Evolutionary conservation across 2,113 vertebrate genomes (phyloP).

Genomic region (Oncorhynchus masou): DNA sequence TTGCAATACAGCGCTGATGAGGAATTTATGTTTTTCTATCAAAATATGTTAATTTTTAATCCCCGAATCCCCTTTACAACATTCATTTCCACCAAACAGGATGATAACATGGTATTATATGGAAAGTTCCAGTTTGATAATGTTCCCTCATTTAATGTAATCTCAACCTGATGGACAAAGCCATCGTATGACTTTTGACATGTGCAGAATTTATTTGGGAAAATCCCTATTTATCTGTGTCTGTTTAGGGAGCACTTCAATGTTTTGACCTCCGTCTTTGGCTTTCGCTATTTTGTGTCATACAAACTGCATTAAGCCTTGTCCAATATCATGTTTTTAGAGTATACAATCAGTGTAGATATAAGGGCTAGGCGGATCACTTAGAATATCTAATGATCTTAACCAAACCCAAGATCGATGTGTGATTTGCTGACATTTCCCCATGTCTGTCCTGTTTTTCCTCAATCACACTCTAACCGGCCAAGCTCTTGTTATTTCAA

Average conservation of each 20-base stretch:
- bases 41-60: conserved; percentile 24
- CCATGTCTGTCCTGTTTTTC: conserved; percentile 70
- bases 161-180: conserved; percentile 11
- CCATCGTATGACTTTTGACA: conserved; percentile 13
- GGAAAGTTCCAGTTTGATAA: not conserved
- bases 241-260: conserved; percentile 37
- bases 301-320: conserved; percentile 31
- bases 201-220: conserved; percentile 7
- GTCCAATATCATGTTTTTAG: conserved; percentile 63
- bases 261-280: conserved; percentile 40
- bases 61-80: conserved; percentile 7
- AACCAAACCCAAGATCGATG: conserved; percentile 68
- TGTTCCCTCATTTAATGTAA: not conserved
- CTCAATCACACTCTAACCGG: conserved; percentile 74
- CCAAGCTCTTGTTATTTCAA: conserved; percentile 87
- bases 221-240: conserved; percentile 38
- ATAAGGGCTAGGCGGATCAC: conserved; percentile 68
- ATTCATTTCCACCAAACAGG: conserved; percentile 25
- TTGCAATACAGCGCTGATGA: conserved; percentile 2
- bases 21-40: conserved; percentile 11
- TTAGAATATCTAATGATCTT: conserved; percentile 69
- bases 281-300: conserved; percentile 28
- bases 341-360: conserved; percentile 73
- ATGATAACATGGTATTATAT: conserved; percentile 6
- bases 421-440: conserved; percentile 66